A percentile compares a stretch with the other conserved stretches of the same genome.
phyloP scores from a whole-genome alignment of 2,797 vertebrate species.

The Tadarida brasiliensis region DNA sequence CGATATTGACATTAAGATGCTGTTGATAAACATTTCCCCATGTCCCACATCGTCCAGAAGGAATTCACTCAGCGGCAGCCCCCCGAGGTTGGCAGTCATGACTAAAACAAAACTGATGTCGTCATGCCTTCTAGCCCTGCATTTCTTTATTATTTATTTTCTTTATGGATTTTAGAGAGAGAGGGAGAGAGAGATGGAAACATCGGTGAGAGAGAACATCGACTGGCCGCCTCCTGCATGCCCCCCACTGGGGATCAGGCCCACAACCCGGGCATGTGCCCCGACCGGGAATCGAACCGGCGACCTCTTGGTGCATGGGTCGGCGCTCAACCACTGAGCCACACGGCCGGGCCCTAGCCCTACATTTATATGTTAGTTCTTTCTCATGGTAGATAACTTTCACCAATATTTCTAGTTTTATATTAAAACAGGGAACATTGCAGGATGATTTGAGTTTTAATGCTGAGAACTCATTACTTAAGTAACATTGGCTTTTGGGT shows the following conservation, averaged over 20 bases:
- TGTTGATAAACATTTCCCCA: neutral
- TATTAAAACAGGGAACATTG: neutral
- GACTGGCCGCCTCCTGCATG: too few species aligned
- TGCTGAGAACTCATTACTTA: neutral
- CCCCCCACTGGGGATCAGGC: too few species aligned
- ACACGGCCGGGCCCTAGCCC: too few species aligned
- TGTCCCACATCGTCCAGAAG: accelerated
- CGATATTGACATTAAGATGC: accelerated
- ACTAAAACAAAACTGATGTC: neutral
- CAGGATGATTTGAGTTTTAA: neutral
- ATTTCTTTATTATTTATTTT: too few species aligned
- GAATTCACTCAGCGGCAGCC: neutral
- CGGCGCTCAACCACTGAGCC: too few species aligned
- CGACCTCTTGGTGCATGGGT: too few species aligned
- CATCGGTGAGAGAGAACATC: too few species aligned
- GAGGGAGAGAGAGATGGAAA: too few species aligned
- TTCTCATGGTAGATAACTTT: neutral
- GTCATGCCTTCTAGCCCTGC: neutral
- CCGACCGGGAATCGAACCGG: too few species aligned
- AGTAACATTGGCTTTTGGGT: neutral
- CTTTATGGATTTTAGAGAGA: too few species aligned
- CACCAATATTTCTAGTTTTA: neutral
- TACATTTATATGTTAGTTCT: neutral
- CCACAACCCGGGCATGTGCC: too few species aligned
- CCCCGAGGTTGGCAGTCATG: neutral